Percentiles rank a stretch among this genome's conserved stretches.
Evolutionary conservation across 2,797 vertebrate genomes (phyloP).

Genomic region (Acomys russatus): DNA sequence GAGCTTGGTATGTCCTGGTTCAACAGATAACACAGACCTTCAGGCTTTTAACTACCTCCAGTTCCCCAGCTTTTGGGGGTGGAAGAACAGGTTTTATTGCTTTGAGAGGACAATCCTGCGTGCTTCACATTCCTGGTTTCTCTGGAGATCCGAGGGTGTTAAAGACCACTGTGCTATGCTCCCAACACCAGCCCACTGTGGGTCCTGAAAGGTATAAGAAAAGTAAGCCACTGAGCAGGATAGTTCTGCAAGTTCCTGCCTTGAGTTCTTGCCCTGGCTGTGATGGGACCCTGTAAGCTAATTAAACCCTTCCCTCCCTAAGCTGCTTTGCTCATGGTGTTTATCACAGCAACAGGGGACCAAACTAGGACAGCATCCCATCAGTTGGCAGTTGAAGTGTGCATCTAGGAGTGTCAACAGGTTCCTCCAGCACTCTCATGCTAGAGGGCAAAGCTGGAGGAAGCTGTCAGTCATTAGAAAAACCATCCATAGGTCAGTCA

Average conservation of each 20-base stretch:
- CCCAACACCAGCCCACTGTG: background rate
- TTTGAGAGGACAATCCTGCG: background rate
- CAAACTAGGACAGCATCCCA: background rate
- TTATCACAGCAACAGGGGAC: background rate
- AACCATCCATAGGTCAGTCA: background rate
- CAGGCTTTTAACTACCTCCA: background rate
- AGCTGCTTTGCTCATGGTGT: too few relatives aligned
- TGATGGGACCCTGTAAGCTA: background rate
- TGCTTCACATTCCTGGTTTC: background rate
- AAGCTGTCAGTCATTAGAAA: background rate
- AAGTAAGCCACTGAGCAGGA: background rate
- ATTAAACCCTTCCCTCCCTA: too few relatives aligned
- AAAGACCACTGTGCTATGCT: background rate
- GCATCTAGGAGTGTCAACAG: background rate
- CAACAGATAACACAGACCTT: background rate
- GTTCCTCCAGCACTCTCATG: background rate
- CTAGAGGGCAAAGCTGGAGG: background rate
- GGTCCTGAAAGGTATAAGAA: background rate
- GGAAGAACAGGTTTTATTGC: background rate
- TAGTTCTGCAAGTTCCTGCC: background rate
- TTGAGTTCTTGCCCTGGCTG: background rate
- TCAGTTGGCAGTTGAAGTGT: rapidly evolving
- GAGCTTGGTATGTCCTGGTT: background rate
- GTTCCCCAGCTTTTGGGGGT: too few relatives aligned
- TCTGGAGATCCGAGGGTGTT: background rate